Evolutionary conservation across 2,113 vertebrate species (phyloP).

Genomic region (Odocoileus virginianus): DNA sequence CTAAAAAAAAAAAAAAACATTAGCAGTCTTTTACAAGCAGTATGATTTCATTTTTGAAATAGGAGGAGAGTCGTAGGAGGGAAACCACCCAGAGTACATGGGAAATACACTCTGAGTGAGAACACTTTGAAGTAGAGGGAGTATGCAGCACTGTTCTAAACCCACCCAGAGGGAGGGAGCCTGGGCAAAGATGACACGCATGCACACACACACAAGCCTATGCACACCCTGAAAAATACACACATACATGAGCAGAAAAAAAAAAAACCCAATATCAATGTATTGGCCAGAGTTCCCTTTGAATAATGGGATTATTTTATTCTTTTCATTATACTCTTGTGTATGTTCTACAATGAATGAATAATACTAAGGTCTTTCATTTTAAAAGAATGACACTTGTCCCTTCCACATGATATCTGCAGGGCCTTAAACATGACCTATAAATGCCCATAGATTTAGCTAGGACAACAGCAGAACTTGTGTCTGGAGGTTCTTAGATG

Average conservation of each 20-base stretch:
- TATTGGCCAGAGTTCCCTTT: background rate
- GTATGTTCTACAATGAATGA: background rate
- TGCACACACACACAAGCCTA: background rate
- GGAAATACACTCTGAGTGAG: background rate
- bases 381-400: background rate
- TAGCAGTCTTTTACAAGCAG: background rate
- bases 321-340: background rate
- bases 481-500: slow-evolving; percentile 19
- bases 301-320: background rate
- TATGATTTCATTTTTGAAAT: background rate
- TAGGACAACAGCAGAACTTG: background rate
- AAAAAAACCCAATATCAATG: background rate
- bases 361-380: slow-evolving; percentile 13
- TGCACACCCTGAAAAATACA: background rate
- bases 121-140: background rate
- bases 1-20: background rate
- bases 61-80: background rate
- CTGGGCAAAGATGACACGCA: background rate
- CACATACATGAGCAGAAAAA: background rate
- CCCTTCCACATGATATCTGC: background rate
- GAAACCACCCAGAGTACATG: background rate
- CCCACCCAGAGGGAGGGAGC: background rate
- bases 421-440: slow-evolving; percentile 39
- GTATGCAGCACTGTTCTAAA: background rate
- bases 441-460: background rate